phyloP scores from a whole-genome alignment of 2,797 vertebrate species.

The Danionella dracula region DNA sequence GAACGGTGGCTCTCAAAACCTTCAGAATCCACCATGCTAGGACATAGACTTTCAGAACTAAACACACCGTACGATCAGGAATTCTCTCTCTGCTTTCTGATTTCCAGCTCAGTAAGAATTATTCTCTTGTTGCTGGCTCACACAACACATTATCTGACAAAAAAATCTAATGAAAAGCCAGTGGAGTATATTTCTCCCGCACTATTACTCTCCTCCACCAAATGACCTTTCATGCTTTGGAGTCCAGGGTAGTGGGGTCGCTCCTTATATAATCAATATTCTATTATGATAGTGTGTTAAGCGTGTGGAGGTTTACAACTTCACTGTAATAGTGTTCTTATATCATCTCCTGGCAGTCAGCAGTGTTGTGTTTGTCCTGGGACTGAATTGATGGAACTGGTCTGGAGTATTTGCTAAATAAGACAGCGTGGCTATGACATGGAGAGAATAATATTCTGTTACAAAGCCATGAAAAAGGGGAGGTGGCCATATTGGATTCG shows the following conservation, averaged over 20 bases:
- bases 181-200: conserved; percentile 29
- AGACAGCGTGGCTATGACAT: neutral
- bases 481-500: too few relatives aligned
- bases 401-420: conserved; percentile 14
- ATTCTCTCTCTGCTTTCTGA: conserved; percentile 26
- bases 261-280: conserved; percentile 95
- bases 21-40: conserved; percentile 15
- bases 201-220: conserved; percentile 60
- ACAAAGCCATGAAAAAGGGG: too few relatives aligned
- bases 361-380: conserved; percentile 40
- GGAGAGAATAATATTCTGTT: too few relatives aligned
- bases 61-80: neutral
- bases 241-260: conserved; percentile 76
- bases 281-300: conserved; percentile 83
- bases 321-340: conserved; percentile 76
- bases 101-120: conserved; percentile 30
- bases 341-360: conserved; percentile 74
- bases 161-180: conserved; percentile 30
- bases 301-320: conserved; percentile 75
- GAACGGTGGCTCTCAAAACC: conserved; percentile 26
- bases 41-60: conserved; percentile 27
- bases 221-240: conserved; percentile 85
- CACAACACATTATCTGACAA: conserved; percentile 31
- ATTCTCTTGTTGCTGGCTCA: conserved; percentile 46
- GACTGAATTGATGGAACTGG: conserved; percentile 64